Evolutionary conservation across 2,888 invertebrate genomes (phyloP), one percentile per base, ranked within the genome.

Genomic region (Volucella inflata): DNA sequence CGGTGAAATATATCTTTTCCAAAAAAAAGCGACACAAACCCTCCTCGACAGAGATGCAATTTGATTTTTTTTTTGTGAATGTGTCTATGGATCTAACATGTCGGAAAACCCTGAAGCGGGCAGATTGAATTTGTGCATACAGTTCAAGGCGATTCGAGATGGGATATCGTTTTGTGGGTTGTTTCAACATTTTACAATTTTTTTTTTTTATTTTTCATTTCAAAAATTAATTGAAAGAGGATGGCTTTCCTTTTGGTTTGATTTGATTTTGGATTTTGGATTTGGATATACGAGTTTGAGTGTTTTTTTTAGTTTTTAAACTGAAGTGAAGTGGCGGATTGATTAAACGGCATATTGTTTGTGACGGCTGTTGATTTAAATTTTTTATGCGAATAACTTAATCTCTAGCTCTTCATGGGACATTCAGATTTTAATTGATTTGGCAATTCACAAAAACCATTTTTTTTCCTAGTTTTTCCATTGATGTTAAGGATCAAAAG

Each of bases 161-260:
- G 79, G 65, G 77, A 71, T 84, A 80, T 84, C 75, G 84, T 75
- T 84, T 84, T 75, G 79, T 84, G 70, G 70, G 55, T 68, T 68
- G 55, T 72, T 57, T n/a, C 53, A 50, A 12, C 42, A 14, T 38
- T 17, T 53, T 8, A 17, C 12, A n/a, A 17, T 53, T 40, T 42
- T n/a, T n/a, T 6, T 10, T 14, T 51, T 30, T 38, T 59, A 42
- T 44, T 11, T 6, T 42, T 60, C 40, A 30, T 68, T 74, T 17
- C 55, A 17, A 48, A 81, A 64, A 74, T 65, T 50, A 70, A 46
- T 64, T 17, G n/a, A 76, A 14, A 36, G 42, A 6, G 46, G 8
- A 11, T 2, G n/a, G 30, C 36, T 53, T 53, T n/a, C n/a, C 44
- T n/a, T 51, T 10, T 14, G 17, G 40, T 64, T 67, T 57, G 40